Conservation (phyloP, 2,113 vertebrate species). For the Pao palembangensis region DNA sequence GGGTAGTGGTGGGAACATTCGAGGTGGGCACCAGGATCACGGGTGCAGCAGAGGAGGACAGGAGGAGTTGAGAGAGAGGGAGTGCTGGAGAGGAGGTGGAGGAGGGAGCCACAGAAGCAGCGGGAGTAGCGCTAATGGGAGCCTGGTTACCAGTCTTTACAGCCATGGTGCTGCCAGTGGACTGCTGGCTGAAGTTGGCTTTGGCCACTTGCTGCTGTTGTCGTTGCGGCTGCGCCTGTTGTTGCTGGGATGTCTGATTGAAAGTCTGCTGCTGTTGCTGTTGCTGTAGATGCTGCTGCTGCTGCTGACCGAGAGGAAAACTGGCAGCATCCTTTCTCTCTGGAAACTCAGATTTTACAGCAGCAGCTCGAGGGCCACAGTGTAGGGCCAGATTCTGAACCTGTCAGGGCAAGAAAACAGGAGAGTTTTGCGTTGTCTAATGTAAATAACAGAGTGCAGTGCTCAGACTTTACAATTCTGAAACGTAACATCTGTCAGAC, state of each 20-base stretch:
- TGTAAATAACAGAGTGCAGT: not conserved
- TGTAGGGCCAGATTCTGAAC: conserved; percentile 79
- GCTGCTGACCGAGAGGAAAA: conserved; percentile 84
- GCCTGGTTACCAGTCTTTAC: conserved; percentile 65
- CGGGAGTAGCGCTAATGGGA: conserved; percentile 51
- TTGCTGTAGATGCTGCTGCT: conserved; percentile 43
- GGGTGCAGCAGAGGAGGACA: conserved; percentile 81
- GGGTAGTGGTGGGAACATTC: conserved; percentile 70
- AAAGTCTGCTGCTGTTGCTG: conserved; percentile 76
- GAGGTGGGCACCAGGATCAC: conserved; percentile 77
- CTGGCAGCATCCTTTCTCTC: conserved; percentile 77
- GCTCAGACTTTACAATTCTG: not conserved
- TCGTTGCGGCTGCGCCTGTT: conserved; percentile 78
- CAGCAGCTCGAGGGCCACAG: conserved; percentile 59
- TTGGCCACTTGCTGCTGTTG: conserved; percentile 75
- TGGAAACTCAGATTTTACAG: conserved; percentile 73
- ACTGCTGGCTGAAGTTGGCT: conserved; percentile 57
- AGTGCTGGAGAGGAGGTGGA: conserved; percentile 74
- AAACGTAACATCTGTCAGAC: conserved; percentile 56
- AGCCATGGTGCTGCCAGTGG: conserved; percentile 47
- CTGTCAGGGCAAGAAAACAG: conserved; percentile 28
- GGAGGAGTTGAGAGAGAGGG: conserved; percentile 85
- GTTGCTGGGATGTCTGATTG: conserved; percentile 67
- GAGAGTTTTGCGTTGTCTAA: not conserved
- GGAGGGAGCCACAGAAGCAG: conserved; percentile 54